phyloP scores from a whole-genome alignment of 2,113 vertebrate species.

The Gambusia holbrooki region DNA sequence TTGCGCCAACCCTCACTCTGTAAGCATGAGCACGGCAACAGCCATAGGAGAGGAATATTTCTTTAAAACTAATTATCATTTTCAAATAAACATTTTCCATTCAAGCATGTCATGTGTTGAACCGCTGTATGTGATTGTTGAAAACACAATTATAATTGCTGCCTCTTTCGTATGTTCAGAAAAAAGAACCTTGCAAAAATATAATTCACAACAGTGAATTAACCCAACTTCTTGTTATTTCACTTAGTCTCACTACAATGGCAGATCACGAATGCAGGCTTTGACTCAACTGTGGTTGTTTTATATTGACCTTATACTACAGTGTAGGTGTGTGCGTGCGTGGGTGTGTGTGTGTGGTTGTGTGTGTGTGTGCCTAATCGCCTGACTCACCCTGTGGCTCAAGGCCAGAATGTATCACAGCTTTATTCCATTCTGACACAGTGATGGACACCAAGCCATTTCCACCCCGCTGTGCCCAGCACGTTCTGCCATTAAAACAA shows the following conservation, averaged over 20 bases:
- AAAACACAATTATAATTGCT: constrained; percentile 3
- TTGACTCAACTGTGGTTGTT: constrained; percentile 54
- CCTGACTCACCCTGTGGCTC: constrained; percentile 59
- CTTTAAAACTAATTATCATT: constrained; percentile 50
- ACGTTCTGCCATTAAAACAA: constrained; percentile 49
- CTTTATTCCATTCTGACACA: constrained; percentile 66
- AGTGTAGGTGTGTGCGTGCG: constrained; percentile 24
- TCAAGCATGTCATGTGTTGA: constrained; percentile 39
- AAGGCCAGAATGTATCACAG: constrained; percentile 59
- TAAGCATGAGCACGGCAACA: constrained; percentile 41
- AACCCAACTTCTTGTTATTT: constrained; percentile 13
- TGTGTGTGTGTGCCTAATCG: constrained; percentile 16
- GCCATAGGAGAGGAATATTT: constrained; percentile 47
- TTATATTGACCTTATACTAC: constrained; percentile 40
- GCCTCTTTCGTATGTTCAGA: constrained; percentile 4
- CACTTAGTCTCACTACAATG: background rate
- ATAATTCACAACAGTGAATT: background rate
- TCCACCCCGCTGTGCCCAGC: constrained; percentile 55
- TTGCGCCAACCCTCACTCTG: constrained; percentile 34
- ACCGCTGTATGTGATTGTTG: constrained; percentile 30
- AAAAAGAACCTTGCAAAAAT: constrained; percentile 16
- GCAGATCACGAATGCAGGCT: constrained; percentile 15
- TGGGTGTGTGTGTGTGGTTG: no score
- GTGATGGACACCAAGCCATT: constrained; percentile 69
- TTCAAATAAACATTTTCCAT: constrained; percentile 63